Evolutionary conservation across 2,797 vertebrate species (phyloP), one percentile per base, ranked within the genome.

Genomic region (Momotus momota): DNA sequence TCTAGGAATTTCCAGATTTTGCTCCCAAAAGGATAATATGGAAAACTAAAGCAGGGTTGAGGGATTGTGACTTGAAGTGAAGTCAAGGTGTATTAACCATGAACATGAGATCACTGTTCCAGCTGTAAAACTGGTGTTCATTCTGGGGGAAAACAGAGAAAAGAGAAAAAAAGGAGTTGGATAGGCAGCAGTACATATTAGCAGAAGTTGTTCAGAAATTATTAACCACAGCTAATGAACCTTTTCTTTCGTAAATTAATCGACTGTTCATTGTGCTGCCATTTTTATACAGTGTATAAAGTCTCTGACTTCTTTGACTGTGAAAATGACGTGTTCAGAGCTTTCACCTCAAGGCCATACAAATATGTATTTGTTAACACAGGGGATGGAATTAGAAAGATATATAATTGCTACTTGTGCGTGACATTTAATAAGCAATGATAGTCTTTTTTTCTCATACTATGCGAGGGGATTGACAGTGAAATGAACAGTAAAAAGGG

Each of bases 1-100:
- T 75, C 49, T 64, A 97, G 71, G 92, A 94, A 38, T 93, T 84
- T 86, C 82, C 72, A 82, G 60, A 38, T 78, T 97, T 70, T 48
- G 18, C 38, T 97, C 94, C 83, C 94, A 78, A 29, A 75, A 94
- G 82, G 69, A 27, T 91, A 52, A 81, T 31, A 40, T 10, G 65
- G 66, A 92, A 94, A 96, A 92, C 46, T 64, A 60, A 97, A 91
- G 31, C 69, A 96, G 70, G 57, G 15, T 74, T 81, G 80, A 26
- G 57, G 65, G 55, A 18, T 58, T 95, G 85, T 62, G 81, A 81
- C 46, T 90, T 80, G 81, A 97, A 80, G 61, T 27, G 69, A 73
- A 89, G 72, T 94, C 92, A 86, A 74, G 74, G 84, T 93, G 81
- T 74, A 14, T 92, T 91, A 81, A 70, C 71, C 64, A 78, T 12